Evolutionary conservation across 2,797 vertebrate genomes (phyloP).

Genomic region (Ciconia nigra): DNA sequence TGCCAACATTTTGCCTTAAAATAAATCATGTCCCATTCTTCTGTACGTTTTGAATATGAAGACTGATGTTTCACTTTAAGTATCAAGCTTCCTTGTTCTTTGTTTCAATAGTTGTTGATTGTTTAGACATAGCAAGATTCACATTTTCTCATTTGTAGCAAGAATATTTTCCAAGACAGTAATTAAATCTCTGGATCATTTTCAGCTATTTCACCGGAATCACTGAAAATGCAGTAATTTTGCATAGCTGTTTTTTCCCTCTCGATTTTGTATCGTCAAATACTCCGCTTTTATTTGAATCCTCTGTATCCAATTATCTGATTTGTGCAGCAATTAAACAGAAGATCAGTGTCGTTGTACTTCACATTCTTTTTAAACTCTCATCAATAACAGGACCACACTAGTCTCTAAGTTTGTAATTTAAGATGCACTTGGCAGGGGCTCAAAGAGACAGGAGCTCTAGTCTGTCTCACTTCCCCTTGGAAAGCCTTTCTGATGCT

Average conservation of each 20-base stretch:
- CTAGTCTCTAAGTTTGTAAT: not conserved
- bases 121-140: not conserved
- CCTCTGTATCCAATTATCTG: not conserved
- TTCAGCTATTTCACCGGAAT: not conserved
- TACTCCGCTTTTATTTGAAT: not conserved
- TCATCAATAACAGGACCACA: not conserved
- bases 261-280: not conserved
- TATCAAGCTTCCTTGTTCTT: not conserved
- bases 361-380: not conserved
- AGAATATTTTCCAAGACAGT: not conserved
- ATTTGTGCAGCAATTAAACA: not conserved
- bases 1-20: not conserved
- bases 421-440: not conserved
- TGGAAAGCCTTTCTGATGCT: not conserved
- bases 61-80: not conserved
- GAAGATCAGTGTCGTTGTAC: not conserved
- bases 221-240: not conserved
- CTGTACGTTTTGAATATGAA: not conserved
- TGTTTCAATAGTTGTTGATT: not conserved
- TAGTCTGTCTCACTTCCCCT: conserved; percentile 1
- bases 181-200: not conserved
- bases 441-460: conserved; percentile 32
- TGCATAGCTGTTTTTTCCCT: not conserved
- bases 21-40: not conserved
- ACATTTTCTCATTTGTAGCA: not conserved